A percentile compares a stretch with the other conserved stretches of the same genome.
Conservation (phyloP, 2,888 invertebrate species). For the Neuroscelio doddi region DNA sequence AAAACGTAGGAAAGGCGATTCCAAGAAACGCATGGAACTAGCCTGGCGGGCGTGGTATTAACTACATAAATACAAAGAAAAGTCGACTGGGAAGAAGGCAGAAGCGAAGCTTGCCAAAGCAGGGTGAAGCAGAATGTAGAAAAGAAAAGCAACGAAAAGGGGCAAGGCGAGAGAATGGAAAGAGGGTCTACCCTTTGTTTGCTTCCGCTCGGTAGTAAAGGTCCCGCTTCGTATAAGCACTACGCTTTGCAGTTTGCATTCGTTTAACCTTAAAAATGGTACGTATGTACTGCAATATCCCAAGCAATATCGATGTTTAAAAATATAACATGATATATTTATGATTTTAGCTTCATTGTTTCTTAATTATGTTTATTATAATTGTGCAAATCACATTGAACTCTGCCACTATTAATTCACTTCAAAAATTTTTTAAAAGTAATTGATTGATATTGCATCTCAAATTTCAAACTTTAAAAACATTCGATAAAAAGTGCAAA, state of each 20-base stretch:
- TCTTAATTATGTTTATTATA: slow-evolving; percentile 1
- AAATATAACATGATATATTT: slow-evolving; percentile 20
- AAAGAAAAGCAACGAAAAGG: slow-evolving; percentile 39
- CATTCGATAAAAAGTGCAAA: too few species aligned
- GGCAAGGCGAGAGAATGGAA: slow-evolving; percentile 39
- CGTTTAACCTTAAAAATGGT: slow-evolving; percentile 50
- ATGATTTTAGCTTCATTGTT: too few species aligned
- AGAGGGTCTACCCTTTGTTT: slow-evolving; percentile 43
- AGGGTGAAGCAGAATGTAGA: slow-evolving; percentile 30
- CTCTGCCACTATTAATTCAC: too few species aligned
- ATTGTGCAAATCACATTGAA: neutral
- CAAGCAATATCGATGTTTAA: slow-evolving; percentile 31
- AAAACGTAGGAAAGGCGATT: slow-evolving; percentile 53
- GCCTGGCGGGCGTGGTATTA: slow-evolving; percentile 63
- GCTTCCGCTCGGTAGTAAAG: slow-evolving; percentile 29
- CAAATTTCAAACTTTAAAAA: neutral
- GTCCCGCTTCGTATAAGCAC: slow-evolving; percentile 37
- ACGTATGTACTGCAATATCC: slow-evolving; percentile 31
- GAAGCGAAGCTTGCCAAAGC: slow-evolving; percentile 38
- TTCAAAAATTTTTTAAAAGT: neutral
- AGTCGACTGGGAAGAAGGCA: slow-evolving; percentile 45
- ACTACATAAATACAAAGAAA: slow-evolving; percentile 63
- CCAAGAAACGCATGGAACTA: slow-evolving; percentile 55
- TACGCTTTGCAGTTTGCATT: slow-evolving; percentile 50
- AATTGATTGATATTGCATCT: neutral